Percentiles rank a stretch among this genome's conserved stretches.
phyloP scores from a whole-genome alignment of 2,888 invertebrate species.

The Hermaeophaga mercurialis region DNA sequence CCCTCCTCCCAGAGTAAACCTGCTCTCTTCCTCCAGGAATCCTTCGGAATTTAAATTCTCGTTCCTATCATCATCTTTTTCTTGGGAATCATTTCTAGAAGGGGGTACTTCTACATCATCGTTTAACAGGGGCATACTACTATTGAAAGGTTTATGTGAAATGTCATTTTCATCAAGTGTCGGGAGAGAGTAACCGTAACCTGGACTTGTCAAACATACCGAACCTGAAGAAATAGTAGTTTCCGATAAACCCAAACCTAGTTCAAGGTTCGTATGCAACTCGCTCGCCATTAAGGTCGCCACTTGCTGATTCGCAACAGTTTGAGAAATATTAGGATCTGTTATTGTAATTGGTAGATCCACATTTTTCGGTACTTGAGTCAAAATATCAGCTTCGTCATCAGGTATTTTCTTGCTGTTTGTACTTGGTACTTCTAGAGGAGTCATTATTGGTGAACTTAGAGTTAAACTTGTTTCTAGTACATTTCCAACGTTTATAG shows the following conservation, averaged over 20 bases:
- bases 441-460: constrained; percentile 83
- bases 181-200: constrained; percentile 53
- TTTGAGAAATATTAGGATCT: constrained; percentile 73
- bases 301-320: constrained; percentile 54
- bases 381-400: constrained; percentile 51
- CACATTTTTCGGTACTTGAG: constrained; percentile 66
- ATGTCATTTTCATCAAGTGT: constrained; percentile 53
- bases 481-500: constrained; percentile 65
- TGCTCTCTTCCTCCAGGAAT: constrained; percentile 41
- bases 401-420: constrained; percentile 55
- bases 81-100: constrained; percentile 1
- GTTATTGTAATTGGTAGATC: constrained; percentile 79
- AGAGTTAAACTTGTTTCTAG: constrained; percentile 77
- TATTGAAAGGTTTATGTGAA: constrained; percentile 51
- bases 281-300: constrained; percentile 49
- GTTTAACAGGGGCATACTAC: constrained; percentile 66
- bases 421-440: constrained; percentile 71
- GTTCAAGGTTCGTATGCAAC: constrained; percentile 60
- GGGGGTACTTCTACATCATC: constrained; percentile 57
- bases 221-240: constrained; percentile 62
- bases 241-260: constrained; percentile 75
- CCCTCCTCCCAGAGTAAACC: constrained; percentile 52
- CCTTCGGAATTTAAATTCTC: not conserved
- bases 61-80: not conserved
- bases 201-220: constrained; percentile 52